phyloP scores from a whole-genome alignment of 1,140 invertebrate species.

The Camponotus pennsylvanicus region DNA sequence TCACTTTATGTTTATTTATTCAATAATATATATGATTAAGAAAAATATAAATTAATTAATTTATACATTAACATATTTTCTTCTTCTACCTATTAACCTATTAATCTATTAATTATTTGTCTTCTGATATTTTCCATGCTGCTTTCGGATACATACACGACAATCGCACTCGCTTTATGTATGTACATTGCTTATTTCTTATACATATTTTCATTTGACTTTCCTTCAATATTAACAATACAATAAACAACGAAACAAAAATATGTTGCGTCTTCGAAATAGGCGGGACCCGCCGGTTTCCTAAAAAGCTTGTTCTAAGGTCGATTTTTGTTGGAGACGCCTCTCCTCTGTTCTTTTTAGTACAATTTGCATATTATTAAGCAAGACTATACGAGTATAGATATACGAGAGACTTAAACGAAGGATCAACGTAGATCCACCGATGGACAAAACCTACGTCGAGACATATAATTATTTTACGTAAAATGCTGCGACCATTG shows the following conservation, averaged over 20 bases:
- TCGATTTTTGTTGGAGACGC: slow-evolving; percentile 81
- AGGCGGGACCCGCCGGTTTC: slow-evolving; percentile 95
- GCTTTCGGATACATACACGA: slow-evolving; percentile 74
- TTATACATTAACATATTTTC: slow-evolving; percentile 29
- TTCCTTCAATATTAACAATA: not conserved
- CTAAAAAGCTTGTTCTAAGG: slow-evolving; percentile 96
- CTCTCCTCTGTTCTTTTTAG: slow-evolving; percentile 85
- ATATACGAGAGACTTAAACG: slow-evolving; percentile 71
- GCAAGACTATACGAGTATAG: slow-evolving; percentile 75
- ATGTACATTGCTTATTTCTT: slow-evolving; percentile 54
- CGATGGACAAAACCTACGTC: slow-evolving; percentile 75
- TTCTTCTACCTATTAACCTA: slow-evolving; percentile 65
- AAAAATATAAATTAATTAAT: slow-evolving; percentile 15
- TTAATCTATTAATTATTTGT: slow-evolving; percentile 74
- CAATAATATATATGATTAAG: not conserved
- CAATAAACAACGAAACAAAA: slow-evolving; percentile 61
- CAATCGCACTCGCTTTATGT: slow-evolving; percentile 25
- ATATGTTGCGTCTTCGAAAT: slow-evolving; percentile 48
- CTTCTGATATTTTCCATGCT: slow-evolving; percentile 79
- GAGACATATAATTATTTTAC: slow-evolving; percentile 79
- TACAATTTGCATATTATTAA: slow-evolving; percentile 83
- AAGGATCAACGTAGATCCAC: slow-evolving; percentile 68
- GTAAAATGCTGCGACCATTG: slow-evolving; percentile 82
- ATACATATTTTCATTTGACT: slow-evolving; percentile 46
- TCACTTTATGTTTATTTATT: not conserved